A percentile compares a stretch with the other conserved stretches of the same genome.
These are phyloP conservation scores for Limnephilus auricula DNA, from an alignment of 2,888 invertebrate genomes.

Conservation along the genomic window DNA sequence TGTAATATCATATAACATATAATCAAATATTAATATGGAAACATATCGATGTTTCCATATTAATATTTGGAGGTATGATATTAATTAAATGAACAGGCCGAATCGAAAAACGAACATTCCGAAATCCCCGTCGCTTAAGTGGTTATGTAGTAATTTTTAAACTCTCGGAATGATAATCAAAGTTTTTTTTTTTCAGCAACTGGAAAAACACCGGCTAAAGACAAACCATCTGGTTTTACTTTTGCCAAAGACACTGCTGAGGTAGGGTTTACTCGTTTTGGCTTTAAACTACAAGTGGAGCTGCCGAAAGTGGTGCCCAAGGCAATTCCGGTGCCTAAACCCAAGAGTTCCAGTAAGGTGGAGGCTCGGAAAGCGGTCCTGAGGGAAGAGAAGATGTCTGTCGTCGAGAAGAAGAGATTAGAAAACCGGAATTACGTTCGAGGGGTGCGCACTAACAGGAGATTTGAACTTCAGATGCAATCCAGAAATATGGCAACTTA, in stretches of 20 bases:
- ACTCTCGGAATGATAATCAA: neutral
- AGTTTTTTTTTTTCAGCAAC: slow-evolving; percentile 23
- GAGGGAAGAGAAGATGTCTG: slow-evolving; percentile 70
- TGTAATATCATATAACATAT: no score
- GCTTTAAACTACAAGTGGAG: slow-evolving; percentile 73
- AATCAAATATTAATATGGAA: no score
- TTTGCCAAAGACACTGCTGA: neutral
- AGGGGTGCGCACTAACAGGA: slow-evolving; percentile 84
- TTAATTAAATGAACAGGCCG: no score
- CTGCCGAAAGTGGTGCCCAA: slow-evolving; percentile 58
- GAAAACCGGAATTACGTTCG: slow-evolving; percentile 77
- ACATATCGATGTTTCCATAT: no score
- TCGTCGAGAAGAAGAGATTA: slow-evolving; percentile 71
- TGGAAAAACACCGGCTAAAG: slow-evolving; percentile 8
- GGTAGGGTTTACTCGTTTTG: slow-evolving; percentile 38
- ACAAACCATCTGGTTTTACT: slow-evolving; percentile 21
- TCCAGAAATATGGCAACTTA: slow-evolving; percentile 73
- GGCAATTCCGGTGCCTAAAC: slow-evolving; percentile 5
- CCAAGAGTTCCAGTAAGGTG: slow-evolving; percentile 38
- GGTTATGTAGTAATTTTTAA: neutral
- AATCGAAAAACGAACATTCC: no score
- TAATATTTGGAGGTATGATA: no score
- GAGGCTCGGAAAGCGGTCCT: slow-evolving; percentile 67
- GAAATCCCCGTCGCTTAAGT: no score
- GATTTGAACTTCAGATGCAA: slow-evolving; percentile 86